phyloP scores from a whole-genome alignment of 2,113 vertebrate species.

The Erythrocercus mccallii region DNA sequence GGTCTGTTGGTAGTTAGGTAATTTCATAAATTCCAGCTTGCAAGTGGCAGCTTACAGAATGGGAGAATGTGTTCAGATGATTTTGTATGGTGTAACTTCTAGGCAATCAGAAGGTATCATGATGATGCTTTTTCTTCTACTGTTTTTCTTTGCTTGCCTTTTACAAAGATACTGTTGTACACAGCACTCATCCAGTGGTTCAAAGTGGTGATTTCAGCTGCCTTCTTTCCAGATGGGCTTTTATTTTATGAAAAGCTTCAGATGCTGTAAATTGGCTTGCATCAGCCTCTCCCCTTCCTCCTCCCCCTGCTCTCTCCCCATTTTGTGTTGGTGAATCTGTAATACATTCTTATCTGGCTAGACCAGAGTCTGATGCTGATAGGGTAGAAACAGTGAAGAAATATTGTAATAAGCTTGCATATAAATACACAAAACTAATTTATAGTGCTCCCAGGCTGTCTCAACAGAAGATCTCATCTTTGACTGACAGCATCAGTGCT shows the following conservation, averaged over 20 bases:
- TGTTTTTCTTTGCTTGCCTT: not conserved
- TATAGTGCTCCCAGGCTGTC: not conserved
- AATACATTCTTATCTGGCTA: not conserved
- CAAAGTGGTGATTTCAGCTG: not conserved
- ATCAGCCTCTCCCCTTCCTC: not conserved
- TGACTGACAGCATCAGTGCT: not conserved
- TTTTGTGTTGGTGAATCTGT: not conserved
- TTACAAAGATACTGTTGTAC: not conserved
- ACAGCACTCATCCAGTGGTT: not conserved
- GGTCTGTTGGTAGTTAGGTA: not conserved
- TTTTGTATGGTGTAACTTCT: not conserved
- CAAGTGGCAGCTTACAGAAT: not conserved
- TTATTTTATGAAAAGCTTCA: not conserved
- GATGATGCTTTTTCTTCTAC: not conserved
- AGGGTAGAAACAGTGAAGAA: not conserved
- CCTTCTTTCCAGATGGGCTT: not conserved
- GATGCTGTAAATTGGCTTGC: not conserved
- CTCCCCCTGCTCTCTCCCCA: not conserved
- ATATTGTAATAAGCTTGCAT: not conserved
- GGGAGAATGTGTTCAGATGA: not conserved
- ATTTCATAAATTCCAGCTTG: not conserved
- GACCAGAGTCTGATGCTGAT: not conserved
- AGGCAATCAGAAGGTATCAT: not conserved
- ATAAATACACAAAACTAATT: not conserved
- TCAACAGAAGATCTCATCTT: not conserved